Conservation (phyloP, 2,113 vertebrate species). For the Solea solea region DNA sequence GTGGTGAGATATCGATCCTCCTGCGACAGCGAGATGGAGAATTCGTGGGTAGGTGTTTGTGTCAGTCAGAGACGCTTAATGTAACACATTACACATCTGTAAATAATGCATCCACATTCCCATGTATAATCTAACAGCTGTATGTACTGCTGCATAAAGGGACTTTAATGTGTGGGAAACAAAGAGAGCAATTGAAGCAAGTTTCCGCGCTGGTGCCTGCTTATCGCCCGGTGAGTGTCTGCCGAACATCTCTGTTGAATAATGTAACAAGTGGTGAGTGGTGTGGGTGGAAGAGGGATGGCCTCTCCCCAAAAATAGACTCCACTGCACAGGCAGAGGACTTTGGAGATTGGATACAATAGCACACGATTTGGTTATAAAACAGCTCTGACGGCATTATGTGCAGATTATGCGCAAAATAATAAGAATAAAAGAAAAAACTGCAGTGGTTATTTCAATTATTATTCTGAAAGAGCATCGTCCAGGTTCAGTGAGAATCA, state of each 20-base stretch:
- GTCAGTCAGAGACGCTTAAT: too few relatives aligned
- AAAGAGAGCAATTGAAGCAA: conserved; percentile 2
- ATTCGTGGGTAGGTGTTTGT: conserved; percentile 1
- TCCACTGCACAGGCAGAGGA: conserved; percentile 35
- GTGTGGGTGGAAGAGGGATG: conserved; percentile 66
- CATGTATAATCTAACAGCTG: not conserved
- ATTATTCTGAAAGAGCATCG: not conserved
- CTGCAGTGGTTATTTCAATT: not conserved
- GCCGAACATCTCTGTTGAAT: conserved; percentile 68
- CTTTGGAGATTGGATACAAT: conserved; percentile 5
- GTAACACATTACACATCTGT: not conserved
- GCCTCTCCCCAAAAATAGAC: conserved; percentile 78
- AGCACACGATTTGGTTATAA: conserved; percentile 7
- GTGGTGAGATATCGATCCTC: conserved; percentile 31
- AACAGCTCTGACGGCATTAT: not conserved
- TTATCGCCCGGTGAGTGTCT: conserved; percentile 29
- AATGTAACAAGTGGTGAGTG: conserved; percentile 75
- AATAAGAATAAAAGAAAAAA: too few relatives aligned
- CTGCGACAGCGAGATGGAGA: not conserved
- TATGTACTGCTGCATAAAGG: not conserved
- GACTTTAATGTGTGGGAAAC: not conserved
- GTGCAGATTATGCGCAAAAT: too few relatives aligned
- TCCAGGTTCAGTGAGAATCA: not conserved
- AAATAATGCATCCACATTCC: not conserved
- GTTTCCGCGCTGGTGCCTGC: conserved; percentile 20